Evolutionary conservation across 2,888 invertebrate species (phyloP).

Genomic region (Lepeophtheirus nordmannii): DNA sequence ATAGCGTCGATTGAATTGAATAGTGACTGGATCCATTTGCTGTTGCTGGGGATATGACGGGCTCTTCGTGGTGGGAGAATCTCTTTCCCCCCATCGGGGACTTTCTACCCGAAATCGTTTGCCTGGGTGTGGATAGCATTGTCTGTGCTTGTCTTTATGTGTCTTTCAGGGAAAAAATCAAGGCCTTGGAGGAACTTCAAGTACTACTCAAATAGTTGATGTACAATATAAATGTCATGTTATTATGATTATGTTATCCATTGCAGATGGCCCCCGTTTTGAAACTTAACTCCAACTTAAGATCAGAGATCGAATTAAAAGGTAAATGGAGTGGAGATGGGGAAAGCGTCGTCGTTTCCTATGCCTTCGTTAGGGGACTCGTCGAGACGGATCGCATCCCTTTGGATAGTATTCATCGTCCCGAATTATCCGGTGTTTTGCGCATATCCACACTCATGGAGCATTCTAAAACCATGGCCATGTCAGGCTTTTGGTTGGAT

Average conservation of each 20-base stretch:
- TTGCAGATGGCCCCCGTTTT: neutral
- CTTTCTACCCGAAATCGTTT: neutral
- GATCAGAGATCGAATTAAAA: neutral
- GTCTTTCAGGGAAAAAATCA: neutral
- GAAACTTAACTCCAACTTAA: neutral
- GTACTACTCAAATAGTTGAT: no score
- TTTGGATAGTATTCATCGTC: neutral
- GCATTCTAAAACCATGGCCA: neutral
- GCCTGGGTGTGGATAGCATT: neutral
- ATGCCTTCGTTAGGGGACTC: neutral
- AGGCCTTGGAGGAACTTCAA: neutral
- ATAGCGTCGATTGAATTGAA: no score
- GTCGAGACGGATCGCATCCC: neutral
- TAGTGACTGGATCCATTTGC: no score
- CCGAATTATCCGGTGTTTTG: neutral
- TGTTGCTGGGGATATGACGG: neutral
- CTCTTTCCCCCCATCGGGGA: neutral
- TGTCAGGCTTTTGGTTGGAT: conserved; percentile 1
- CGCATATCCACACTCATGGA: neutral
- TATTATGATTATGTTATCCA: no score
- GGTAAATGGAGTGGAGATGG: neutral
- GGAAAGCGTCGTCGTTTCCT: neutral
- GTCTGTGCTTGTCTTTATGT: neutral
- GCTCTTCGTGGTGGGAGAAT: neutral
- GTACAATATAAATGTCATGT: no score